Base-by-base conservation (phyloP, 2,797 vertebrate species). In the Pitangus sulphuratus region DNA sequence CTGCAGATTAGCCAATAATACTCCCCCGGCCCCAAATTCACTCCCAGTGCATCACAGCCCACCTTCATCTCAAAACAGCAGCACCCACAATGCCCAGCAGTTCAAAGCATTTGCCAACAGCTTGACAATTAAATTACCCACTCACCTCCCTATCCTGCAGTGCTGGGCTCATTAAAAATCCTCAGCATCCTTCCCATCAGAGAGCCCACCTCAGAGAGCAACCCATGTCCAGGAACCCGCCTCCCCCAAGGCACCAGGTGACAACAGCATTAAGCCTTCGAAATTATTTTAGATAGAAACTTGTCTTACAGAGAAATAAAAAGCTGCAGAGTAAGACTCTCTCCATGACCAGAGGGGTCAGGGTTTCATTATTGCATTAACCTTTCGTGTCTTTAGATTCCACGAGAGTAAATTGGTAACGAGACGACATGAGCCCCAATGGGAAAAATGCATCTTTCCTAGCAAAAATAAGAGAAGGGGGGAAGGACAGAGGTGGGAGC, bases 331-430 rank as follows among this genome's bases (percentile, higher is more conserved):
- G 84, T 92, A 91, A 97, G 93, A 93, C 6, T 24, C 81, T 95
- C 82, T 35, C 11, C 26, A 22, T 78, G 95, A 95, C 95, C 96
- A 83, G 95, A 78, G 91, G 90, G 97, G 96, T 97, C 96, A 96
- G 82, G 81, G 91, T 91, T 97, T 96, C 91, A 75, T 97, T 97
- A 97, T 47, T 95, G 71, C 96, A 96, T 97, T 97, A 97, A 96
- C 97, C 95, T 97, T 97, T 86, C 2, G 11, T 89, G 96, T 87
- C 96, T 97, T 97, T 89, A 94, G 91, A 97, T 69, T 70, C 95
- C 83, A 85, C 40, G 14, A 42, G 94, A 97, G 92, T 77, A 96
- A 97, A 93, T 87, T 95, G 90, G 96, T 89, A 97, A 97, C 1
- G 2, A 97, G 95, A 64, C 20, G 11, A 84, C 87, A 50, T 16